Percentiles rank a stretch among this genome's conserved stretches.
Conservation (phyloP, 1,140 invertebrate genomes). For the Tetragnatha versicolor region DNA sequence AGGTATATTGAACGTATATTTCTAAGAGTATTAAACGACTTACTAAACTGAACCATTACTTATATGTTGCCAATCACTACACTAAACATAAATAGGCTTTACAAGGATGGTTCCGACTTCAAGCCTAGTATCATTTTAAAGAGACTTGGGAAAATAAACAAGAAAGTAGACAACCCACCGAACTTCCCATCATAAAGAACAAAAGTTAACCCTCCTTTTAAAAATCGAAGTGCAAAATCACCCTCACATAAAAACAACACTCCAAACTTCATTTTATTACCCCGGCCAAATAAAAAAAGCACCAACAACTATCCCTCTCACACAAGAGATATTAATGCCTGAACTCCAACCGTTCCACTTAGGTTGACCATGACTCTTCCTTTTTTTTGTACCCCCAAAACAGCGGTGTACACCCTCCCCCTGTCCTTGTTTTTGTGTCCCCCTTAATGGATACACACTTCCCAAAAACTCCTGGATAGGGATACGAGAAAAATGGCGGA, state of each 20-base stretch:
- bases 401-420: neutral
- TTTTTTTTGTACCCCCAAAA: neutral
- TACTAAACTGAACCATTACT: too few species aligned
- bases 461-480: slow-evolving; percentile 4
- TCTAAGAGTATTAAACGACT: too few species aligned
- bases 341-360: slow-evolving; percentile 25
- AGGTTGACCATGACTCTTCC: slow-evolving; percentile 43
- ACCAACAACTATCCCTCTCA: neutral
- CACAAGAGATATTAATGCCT: slow-evolving; percentile 2
- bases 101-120: too few species aligned
- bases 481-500: slow-evolving; percentile 32
- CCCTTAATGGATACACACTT: neutral
- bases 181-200: too few species aligned
- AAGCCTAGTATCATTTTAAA: too few species aligned
- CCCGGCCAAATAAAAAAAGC: neutral
- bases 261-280: neutral
- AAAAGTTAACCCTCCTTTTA: slow-evolving; percentile 2
- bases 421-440: too few species aligned
- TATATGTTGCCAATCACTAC: too few species aligned
- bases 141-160: too few species aligned
- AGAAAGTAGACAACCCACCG: too few species aligned
- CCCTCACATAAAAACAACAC: slow-evolving; percentile 7
- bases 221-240: slow-evolving; percentile 14
- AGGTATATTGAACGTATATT: too few species aligned
- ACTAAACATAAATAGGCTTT: too few species aligned